Evolutionary conservation across 2,797 vertebrate species (phyloP), one percentile per base, ranked within the genome.

Genomic region (Kryptolebias ocellatus): DNA sequence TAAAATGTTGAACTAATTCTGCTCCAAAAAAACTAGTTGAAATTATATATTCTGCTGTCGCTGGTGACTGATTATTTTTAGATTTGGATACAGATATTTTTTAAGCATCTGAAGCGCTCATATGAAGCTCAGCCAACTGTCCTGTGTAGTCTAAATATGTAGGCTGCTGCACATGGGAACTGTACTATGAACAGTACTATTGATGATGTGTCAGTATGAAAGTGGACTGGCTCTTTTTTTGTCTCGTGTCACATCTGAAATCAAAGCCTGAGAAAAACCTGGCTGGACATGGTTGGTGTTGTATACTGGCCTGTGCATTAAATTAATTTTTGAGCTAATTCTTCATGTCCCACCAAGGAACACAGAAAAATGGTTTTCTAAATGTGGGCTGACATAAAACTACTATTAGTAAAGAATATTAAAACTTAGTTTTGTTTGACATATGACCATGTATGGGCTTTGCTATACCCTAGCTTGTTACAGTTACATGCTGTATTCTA

Each of bases 61-160:
- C 20, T 42, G 15, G 34, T 42, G 49, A 31, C 1, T 58, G 31
- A 63, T 58, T 20, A 47, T 29, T 55, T 71, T 69, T 28, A 50
- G 55, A 55, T 51, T 44, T 54, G 11, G 0, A 39, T 18, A 11
- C 18, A 64, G 29, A 39, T 14, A 17, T 27, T 2, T 55, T 63
- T 47, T 29, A 18, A 27, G 45, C 49, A 24, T 24, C 20, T 24
- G 20, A 24, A 24, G 20, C 20, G 20, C 20, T 24, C 20, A 24
- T 24, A 24, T 24, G 20, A 24, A 24, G n/a, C 37, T 58, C 47
- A 45, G 27, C 14, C 11, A 53, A 28, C 6, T 39, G 24, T 58
- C 20, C 24, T 11, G 3, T 28, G 8, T 11, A 17, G 28, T n/a
- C 1, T 45, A 11, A 53, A 53, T 17, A 16, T 51, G 20, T 6